A percentile compares a stretch with the other conserved stretches of the same genome.
These are phyloP conservation scores for Drosophila serrata DNA, from an alignment of 1,140 invertebrate species.

Conservation along the genomic window DNA sequence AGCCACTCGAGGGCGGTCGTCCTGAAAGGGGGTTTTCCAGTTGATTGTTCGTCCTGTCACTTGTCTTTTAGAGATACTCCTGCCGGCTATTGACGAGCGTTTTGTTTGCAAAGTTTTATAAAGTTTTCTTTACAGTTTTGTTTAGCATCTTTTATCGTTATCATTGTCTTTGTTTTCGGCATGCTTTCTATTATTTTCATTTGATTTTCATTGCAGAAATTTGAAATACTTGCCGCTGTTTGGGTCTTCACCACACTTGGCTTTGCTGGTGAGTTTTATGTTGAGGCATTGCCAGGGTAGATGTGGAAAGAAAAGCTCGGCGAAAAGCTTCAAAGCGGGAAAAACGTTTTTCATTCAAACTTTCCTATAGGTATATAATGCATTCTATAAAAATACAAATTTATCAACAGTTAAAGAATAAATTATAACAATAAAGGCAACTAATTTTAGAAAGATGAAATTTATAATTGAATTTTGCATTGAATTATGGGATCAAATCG, in stretches of 20 bases:
- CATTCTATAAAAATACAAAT: too few relatives aligned
- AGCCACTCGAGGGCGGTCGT: constrained; percentile 40
- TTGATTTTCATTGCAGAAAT: constrained; percentile 1
- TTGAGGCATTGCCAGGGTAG: constrained; percentile 11
- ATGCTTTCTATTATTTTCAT: background rate
- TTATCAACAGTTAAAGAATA: too few relatives aligned
- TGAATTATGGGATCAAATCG: too few relatives aligned
- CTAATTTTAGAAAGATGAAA: too few relatives aligned
- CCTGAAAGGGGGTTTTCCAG: constrained; percentile 18
- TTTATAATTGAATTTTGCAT: too few relatives aligned
- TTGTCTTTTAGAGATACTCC: background rate
- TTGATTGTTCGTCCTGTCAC: background rate
- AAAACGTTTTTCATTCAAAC: constrained; percentile 1
- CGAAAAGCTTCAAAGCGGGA: constrained; percentile 13
- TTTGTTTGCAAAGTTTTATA: background rate
- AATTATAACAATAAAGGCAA: too few relatives aligned
- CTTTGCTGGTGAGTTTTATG: constrained; percentile 24
- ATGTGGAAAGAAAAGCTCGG: constrained; percentile 3
- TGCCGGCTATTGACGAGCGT: background rate
- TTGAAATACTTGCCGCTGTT: constrained; percentile 42
- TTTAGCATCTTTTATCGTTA: background rate
- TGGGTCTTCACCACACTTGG: background rate
- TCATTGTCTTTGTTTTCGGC: background rate
- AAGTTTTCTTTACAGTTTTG: background rate
- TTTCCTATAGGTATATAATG: background rate